A percentile compares a stretch with the other conserved stretches of the same genome.
Conservation (phyloP, 2,113 vertebrate species). For the Hydrochoerus hydrochaeris region DNA sequence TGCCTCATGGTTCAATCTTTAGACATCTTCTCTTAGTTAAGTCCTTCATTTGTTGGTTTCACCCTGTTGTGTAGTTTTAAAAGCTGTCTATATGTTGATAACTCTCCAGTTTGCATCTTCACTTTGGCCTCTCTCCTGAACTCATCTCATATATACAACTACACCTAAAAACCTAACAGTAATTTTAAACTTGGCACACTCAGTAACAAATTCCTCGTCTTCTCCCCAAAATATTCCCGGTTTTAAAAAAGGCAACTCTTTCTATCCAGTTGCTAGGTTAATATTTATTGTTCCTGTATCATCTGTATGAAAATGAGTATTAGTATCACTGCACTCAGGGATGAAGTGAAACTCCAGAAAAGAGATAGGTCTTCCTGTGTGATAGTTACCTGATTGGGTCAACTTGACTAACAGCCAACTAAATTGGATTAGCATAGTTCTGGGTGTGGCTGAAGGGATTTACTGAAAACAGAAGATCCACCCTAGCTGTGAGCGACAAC, state of each 20-base stretch:
- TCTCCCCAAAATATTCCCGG: background rate
- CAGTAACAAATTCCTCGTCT: background rate
- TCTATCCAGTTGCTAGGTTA: background rate
- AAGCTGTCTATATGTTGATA: background rate
- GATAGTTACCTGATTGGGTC: background rate
- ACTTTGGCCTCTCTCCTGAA: background rate
- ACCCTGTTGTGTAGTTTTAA: background rate
- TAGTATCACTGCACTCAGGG: background rate
- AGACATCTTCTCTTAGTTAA: background rate
- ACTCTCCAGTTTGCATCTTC: background rate
- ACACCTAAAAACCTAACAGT: background rate
- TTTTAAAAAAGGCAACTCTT: background rate
- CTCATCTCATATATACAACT: background rate
- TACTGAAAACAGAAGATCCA: background rate
- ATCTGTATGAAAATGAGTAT: background rate
- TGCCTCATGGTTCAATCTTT: background rate
- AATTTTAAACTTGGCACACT: background rate
- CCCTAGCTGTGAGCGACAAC: background rate
- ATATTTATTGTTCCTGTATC: background rate
- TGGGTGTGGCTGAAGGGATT: background rate
- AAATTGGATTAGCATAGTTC: background rate
- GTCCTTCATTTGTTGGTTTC: background rate
- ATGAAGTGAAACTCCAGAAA: background rate
- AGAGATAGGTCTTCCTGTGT: background rate
- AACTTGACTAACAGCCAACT: background rate